Evolutionary conservation across 1,140 invertebrate species (phyloP).

Genomic region (Meloidogyne floridensis): DNA sequence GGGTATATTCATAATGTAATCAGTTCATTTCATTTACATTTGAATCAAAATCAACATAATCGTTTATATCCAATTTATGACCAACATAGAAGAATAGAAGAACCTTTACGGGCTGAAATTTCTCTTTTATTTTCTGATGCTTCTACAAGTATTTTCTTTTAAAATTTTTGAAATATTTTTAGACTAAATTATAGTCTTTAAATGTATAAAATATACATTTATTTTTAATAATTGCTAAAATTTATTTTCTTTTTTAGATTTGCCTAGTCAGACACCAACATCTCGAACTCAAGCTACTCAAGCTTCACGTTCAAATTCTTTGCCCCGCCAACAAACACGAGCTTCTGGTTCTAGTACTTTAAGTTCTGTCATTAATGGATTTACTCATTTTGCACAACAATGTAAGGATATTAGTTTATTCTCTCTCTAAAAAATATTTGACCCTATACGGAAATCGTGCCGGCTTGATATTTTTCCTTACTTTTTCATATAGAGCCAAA

Average conservation of each 20-base stretch:
- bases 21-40: slow-evolving; percentile 23
- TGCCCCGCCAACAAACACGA: background rate
- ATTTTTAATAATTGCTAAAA: background rate
- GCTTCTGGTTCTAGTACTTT: background rate
- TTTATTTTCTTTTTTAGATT: slow-evolving; percentile 6
- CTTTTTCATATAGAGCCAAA: too few species aligned
- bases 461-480: too few species aligned
- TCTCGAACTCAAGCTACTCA: slow-evolving; percentile 15
- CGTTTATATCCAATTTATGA: slow-evolving; percentile 21
- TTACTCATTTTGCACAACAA: slow-evolving; percentile 26
- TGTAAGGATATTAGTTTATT: background rate
- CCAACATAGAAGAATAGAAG: slow-evolving; percentile 9
- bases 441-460: too few species aligned
- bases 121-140: slow-evolving; percentile 16
- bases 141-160: background rate
- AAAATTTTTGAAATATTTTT: background rate
- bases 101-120: slow-evolving; percentile 30
- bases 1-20: slow-evolving; percentile 18
- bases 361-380: slow-evolving; percentile 23
- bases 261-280: background rate
- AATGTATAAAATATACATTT: too few species aligned
- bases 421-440: too few species aligned
- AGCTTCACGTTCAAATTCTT: background rate
- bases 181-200: too few species aligned
- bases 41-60: slow-evolving; percentile 25